Evolutionary conservation across 1,140 invertebrate genomes (phyloP).

Genomic region (Chrysomallon squamiferum): DNA sequence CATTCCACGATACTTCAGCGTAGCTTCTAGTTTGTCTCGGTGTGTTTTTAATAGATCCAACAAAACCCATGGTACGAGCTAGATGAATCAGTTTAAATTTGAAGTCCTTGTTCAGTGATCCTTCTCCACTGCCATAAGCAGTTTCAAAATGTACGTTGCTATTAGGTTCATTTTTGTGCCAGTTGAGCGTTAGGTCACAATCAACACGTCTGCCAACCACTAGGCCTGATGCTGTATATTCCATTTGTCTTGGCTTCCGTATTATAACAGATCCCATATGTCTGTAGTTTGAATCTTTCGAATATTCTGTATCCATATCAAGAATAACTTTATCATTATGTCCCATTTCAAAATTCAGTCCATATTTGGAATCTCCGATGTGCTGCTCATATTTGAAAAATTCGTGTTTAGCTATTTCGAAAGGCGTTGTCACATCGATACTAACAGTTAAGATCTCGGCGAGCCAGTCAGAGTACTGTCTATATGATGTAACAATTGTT

Average conservation of each 20-base stretch:
- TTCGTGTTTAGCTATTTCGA: conserved; percentile 3
- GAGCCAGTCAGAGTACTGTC: not conserved
- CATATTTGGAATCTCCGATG: not conserved
- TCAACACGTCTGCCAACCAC: conserved; percentile 1
- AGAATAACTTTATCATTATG: conserved; percentile 23
- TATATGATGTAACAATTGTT: not conserved
- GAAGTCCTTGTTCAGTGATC: not conserved
- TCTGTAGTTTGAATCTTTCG: conserved; percentile 29
- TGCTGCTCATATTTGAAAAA: not conserved
- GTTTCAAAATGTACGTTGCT: conserved; percentile 11
- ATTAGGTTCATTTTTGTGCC: conserved; percentile 14
- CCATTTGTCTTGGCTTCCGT: conserved; percentile 23
- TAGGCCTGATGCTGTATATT: conserved; percentile 7
- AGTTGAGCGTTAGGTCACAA: conserved; percentile 25
- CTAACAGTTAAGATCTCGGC: not conserved
- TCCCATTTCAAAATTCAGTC: not conserved
- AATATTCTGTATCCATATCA: conserved; percentile 40
- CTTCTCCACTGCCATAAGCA: not conserved
- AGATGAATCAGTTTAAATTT: conserved; percentile 11
- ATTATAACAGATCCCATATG: conserved; percentile 22
- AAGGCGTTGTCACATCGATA: conserved; percentile 30
- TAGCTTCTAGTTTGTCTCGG: not conserved
- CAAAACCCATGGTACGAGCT: conserved; percentile 8
- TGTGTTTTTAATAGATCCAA: not conserved
- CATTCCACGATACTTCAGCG: conserved; percentile 11